These are phyloP conservation scores for Tortrix viridana DNA, from an alignment of 2,888 invertebrate genomes.

Conservation along the genomic window DNA sequence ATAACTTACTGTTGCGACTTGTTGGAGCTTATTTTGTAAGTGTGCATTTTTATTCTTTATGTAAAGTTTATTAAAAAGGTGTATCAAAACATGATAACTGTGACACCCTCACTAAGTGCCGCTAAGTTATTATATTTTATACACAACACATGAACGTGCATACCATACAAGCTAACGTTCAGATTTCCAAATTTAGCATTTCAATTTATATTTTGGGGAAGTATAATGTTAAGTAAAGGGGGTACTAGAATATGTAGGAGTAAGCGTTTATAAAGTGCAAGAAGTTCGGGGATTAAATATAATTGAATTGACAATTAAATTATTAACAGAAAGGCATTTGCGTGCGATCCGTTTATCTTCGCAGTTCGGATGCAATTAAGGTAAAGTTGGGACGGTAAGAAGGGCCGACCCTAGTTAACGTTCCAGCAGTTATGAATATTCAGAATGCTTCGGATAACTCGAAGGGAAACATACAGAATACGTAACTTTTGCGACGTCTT, in stretches of 20 bases:
- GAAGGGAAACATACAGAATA: slow-evolving; percentile 35
- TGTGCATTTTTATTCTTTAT: too few relatives aligned
- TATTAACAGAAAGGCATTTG: slow-evolving; percentile 37
- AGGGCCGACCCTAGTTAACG: slow-evolving; percentile 47
- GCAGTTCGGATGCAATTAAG: slow-evolving; percentile 36
- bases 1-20: too few relatives aligned
- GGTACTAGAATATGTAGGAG: background rate
- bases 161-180: too few relatives aligned
- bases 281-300: slow-evolving; percentile 16
- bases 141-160: too few relatives aligned
- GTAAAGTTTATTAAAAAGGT: too few relatives aligned
- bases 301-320: slow-evolving; percentile 33
- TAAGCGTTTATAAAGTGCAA: background rate
- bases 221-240: background rate
- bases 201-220: background rate
- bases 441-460: slow-evolving; percentile 40
- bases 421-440: slow-evolving; percentile 53
- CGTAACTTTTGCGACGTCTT: slow-evolving; percentile 34
- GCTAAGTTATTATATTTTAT: too few relatives aligned
- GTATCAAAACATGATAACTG: too few relatives aligned
- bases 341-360: slow-evolving; percentile 38
- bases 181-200: background rate
- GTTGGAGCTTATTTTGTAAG: too few relatives aligned
- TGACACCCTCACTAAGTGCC: too few relatives aligned
- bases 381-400: slow-evolving; percentile 37